Evolutionary conservation across 1,140 invertebrate species (phyloP).

Genomic region (Dendrolimus punctatus): DNA sequence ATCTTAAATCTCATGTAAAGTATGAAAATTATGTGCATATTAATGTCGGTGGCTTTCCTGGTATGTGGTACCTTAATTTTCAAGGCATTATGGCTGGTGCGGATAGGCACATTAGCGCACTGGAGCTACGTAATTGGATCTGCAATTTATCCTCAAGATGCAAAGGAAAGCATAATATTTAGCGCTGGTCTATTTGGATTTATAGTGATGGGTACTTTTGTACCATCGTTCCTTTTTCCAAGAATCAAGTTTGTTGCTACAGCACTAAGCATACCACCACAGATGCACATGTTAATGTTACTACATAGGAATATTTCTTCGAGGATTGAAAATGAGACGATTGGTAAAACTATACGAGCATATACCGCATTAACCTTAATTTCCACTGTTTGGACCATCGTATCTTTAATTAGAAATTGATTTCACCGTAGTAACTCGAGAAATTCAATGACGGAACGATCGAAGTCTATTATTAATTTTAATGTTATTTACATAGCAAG

Average conservation of each 20-base stretch:
- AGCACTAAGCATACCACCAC: conserved; percentile 27
- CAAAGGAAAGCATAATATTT: conserved; percentile 10
- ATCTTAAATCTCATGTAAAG: not conserved
- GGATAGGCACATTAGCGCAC: conserved; percentile 27
- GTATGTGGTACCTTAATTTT: conserved; percentile 13
- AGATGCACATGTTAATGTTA: conserved; percentile 29
- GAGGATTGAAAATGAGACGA: conserved; percentile 17
- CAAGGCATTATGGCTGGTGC: conserved; percentile 27
- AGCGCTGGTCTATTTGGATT: conserved; percentile 20
- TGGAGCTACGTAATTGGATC: conserved; percentile 33
- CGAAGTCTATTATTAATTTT: too few species aligned
- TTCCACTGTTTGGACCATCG: conserved; percentile 23
- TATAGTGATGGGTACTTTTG: conserved; percentile 19
- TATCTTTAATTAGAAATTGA: conserved; percentile 6
- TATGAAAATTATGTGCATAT: conserved; percentile 27
- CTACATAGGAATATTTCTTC: conserved; percentile 20
- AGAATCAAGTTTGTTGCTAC: conserved; percentile 23
- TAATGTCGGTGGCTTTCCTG: conserved; percentile 13
- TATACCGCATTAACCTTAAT: conserved; percentile 20
- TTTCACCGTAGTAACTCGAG: too few species aligned
- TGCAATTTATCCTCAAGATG: conserved; percentile 18
- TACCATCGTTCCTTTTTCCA: conserved; percentile 27
- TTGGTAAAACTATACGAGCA: conserved; percentile 15
- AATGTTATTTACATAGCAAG: too few species aligned
- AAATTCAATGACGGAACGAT: too few species aligned